Evolutionary conservation across 1,140 invertebrate genomes (phyloP).

Genomic region (Sesamia nonagrioides): DNA sequence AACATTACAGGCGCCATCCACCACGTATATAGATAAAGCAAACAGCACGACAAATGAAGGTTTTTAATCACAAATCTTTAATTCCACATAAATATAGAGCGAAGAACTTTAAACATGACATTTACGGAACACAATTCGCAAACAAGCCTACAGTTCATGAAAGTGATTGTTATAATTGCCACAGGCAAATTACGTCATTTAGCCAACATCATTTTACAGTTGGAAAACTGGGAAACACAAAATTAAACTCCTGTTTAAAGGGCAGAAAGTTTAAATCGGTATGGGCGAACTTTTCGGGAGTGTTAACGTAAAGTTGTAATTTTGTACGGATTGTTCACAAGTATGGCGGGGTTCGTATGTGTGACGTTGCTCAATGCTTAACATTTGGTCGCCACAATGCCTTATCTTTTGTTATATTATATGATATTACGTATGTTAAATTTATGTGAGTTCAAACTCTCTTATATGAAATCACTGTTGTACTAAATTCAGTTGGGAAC

Average conservation of each 20-base stretch:
- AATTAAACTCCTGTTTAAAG: neutral
- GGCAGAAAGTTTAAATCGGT: constrained; percentile 30
- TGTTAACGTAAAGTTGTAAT: constrained; percentile 16
- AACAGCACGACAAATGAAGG: constrained; percentile 21
- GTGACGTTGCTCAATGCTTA: constrained; percentile 53
- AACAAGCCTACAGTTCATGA: constrained; percentile 58
- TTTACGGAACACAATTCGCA: constrained; percentile 55
- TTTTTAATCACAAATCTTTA: constrained; percentile 40
- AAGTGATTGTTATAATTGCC: constrained; percentile 59
- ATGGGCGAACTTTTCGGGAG: constrained; percentile 8
- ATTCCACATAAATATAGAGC: constrained; percentile 39
- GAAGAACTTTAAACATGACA: constrained; percentile 50
- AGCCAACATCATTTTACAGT: constrained; percentile 44
- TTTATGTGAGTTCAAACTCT: constrained; percentile 4
- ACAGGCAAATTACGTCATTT: constrained; percentile 54
- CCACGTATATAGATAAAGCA: neutral
- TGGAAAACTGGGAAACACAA: constrained; percentile 25
- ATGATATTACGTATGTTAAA: constrained; percentile 18
- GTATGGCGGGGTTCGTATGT: constrained; percentile 46
- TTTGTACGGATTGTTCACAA: constrained; percentile 49
- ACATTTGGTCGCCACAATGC: constrained; percentile 52
- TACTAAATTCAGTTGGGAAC: neutral
- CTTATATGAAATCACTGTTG: constrained; percentile 16
- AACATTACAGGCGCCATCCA: too few relatives aligned
- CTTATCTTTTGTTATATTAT: constrained; percentile 53